phyloP scores from a whole-genome alignment of 2,888 invertebrate species.

The Gari tellinella region DNA sequence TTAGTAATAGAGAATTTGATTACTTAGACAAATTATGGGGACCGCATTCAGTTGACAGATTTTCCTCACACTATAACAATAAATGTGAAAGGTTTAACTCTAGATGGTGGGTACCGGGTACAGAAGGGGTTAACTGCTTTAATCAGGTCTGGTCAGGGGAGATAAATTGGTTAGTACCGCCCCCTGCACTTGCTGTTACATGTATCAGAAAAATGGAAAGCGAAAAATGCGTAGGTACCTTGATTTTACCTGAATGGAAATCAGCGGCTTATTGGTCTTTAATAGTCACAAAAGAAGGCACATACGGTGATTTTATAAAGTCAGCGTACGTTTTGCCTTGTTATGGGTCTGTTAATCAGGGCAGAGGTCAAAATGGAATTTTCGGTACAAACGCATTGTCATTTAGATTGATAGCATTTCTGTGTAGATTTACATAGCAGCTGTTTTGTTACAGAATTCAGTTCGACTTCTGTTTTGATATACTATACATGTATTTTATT shows the following conservation, averaged over 20 bases:
- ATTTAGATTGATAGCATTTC: constrained; percentile 4
- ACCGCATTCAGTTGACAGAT: constrained; percentile 17
- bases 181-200: constrained; percentile 10
- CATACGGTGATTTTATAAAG: constrained; percentile 1
- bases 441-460: too few relatives aligned
- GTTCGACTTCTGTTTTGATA: too few relatives aligned
- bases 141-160: constrained; percentile 13
- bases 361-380: constrained; percentile 5
- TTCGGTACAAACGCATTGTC: not conserved
- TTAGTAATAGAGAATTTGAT: not conserved
- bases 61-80: constrained; percentile 14
- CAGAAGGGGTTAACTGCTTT: constrained; percentile 18
- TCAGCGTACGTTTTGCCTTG: not conserved
- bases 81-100: constrained; percentile 32
- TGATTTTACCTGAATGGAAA: constrained; percentile 32
- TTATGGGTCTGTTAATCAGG: not conserved
- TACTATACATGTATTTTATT: too few relatives aligned
- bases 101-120: constrained; percentile 15
- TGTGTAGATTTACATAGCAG: too few relatives aligned
- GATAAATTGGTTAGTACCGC: constrained; percentile 32
- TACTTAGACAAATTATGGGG: constrained; percentile 18
- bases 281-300: not conserved
- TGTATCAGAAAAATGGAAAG: constrained; percentile 13
- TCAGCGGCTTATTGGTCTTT: constrained; percentile 24
- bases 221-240: constrained; percentile 19